Evolutionary conservation across 2,797 vertebrate species (phyloP), one percentile per base, ranked within the genome.

Genomic region (Sternotherus odoratus): DNA sequence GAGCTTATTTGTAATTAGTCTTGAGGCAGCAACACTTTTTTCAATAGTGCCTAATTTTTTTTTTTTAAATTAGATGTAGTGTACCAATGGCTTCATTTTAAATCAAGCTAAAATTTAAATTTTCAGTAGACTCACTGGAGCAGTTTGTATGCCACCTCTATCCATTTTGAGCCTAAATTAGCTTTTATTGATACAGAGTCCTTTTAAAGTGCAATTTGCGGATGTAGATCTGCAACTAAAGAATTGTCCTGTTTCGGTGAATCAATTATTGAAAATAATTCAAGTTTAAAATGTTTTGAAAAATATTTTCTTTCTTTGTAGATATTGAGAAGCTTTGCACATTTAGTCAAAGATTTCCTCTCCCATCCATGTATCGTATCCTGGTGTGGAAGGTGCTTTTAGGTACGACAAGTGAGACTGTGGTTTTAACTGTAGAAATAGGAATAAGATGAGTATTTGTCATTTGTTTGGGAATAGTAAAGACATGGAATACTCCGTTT

Each of bases 291-390:
- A 66, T 60, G 60, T 84, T 60, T 21, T 72, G 56, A 83, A 28
- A 26, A n/a, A 1, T 28, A 82, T 60, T 82, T 82, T 43, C 33
- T 96, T 92, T 92, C n/a, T 95, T 78, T 90, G 77, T 96, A 99
- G 99, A 99, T 98, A 96, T 99, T 54, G 99, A 99, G 95, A 99
- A 99, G 96, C 98, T 99, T 95, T 99, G 99, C 94, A 99, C 99
- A 2, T 99, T 99, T 96, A 99, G 99, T 97, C 99, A 99, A 96
- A 98, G 99, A 93, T 99, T 99, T 94, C 99, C 99, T 66, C 98
- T 99, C 60, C 99, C 99, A 0, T 99, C 99, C 60, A 99, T 99
- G 99, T 99, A 99, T 94, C 98, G 99, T 79, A 98, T 99, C 6
- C 98, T 99, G 90, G 99, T 99, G 30, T 99, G 99, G 99, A 99